Evolutionary conservation across 2,113 vertebrate genomes (phyloP).

Genomic region (Eudyptes chrysolophus): DNA sequence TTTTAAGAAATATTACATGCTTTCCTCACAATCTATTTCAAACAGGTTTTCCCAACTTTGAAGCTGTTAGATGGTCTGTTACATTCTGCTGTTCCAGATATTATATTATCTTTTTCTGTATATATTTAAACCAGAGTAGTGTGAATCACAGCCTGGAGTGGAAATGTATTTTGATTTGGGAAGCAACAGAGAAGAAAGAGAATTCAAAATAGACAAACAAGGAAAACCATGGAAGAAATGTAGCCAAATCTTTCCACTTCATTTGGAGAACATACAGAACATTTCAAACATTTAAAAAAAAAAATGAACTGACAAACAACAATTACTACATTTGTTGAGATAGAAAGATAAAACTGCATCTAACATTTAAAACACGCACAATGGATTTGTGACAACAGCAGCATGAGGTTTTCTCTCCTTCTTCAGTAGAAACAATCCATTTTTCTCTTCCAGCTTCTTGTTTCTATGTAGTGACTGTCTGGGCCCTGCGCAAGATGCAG

Average conservation of each 20-base stretch:
- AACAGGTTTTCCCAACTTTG: neutral
- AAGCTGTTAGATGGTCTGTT: neutral
- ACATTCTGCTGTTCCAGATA: neutral
- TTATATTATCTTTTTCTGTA: neutral
- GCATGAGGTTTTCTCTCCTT: neutral
- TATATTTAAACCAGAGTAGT: neutral
- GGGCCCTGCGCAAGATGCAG: neutral
- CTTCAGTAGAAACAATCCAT: neutral
- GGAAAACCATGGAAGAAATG: neutral
- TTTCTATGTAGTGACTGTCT: neutral
- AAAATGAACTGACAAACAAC: neutral
- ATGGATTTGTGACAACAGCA: neutral
- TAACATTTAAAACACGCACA: neutral
- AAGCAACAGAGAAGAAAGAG: neutral
- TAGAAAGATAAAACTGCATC: neutral
- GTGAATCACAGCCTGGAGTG: neutral
- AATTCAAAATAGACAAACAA: neutral
- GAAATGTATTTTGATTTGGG: neutral
- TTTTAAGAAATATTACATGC: neutral
- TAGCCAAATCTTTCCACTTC: neutral
- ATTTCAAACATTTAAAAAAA: neutral
- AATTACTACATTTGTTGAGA: neutral
- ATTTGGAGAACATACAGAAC: neutral
- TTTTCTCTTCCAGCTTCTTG: neutral
- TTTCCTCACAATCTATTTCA: neutral